These are phyloP conservation scores for Trichogramma dendrolimi DNA, from an alignment of 2,888 invertebrate species.

Conservation along the genomic window DNA sequence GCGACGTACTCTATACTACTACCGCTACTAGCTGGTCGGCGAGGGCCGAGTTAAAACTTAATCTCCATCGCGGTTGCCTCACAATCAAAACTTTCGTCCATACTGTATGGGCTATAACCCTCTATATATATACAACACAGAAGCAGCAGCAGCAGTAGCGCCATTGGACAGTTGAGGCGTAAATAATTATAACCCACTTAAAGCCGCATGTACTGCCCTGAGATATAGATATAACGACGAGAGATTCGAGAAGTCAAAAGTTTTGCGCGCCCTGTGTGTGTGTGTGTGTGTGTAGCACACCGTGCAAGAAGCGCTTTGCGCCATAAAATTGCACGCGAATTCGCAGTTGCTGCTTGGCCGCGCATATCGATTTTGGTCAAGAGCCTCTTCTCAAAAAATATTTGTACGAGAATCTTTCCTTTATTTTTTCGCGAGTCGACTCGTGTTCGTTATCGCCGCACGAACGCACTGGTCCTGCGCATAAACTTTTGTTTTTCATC, in stretches of 20 bases:
- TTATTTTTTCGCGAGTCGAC: conserved; percentile 3
- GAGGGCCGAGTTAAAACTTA: conserved; percentile 26
- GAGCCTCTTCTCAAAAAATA: conserved; percentile 4
- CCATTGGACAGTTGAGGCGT: conserved; percentile 31
- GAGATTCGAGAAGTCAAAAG: conserved; percentile 5
- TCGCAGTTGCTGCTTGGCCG: neutral
- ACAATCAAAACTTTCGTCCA: conserved; percentile 36
- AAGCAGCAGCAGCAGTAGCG: too few species aligned
- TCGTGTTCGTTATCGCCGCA: neutral
- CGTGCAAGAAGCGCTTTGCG: too few species aligned
- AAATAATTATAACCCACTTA: conserved; percentile 43
- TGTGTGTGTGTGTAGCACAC: too few species aligned
- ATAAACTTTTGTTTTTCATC: conserved; percentile 1
- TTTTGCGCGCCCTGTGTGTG: conserved; percentile 5
- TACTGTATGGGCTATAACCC: too few species aligned
- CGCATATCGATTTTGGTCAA: conserved; percentile 18
- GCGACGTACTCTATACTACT: too few species aligned
- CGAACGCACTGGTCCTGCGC: neutral
- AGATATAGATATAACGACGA: neutral
- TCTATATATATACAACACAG: too few species aligned
- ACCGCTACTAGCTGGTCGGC: neutral
- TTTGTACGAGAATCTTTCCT: conserved; percentile 7
- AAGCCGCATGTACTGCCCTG: conserved; percentile 5
- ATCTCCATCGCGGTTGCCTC: conserved; percentile 26
- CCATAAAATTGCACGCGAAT: conserved; percentile 10